These are phyloP conservation scores for Ganaspis sp. DNA, from an alignment of 1,140 invertebrate species.

Conservation along the genomic window DNA sequence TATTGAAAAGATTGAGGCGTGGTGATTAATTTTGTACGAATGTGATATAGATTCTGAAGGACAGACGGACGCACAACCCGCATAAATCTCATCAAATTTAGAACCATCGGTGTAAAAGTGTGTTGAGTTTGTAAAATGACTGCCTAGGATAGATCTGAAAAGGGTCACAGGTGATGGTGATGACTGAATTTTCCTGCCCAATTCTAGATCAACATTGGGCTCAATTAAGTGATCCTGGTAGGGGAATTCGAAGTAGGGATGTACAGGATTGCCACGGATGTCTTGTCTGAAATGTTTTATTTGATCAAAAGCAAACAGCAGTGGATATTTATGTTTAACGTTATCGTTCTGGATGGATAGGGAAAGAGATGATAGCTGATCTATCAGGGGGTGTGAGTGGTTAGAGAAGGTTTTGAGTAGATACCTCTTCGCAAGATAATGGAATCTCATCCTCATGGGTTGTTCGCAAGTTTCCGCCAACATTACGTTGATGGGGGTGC, in stretches of 20 bases:
- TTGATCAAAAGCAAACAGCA: not conserved
- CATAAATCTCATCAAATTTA: too few species aligned
- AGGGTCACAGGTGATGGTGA: too few species aligned
- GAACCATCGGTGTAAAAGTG: too few species aligned
- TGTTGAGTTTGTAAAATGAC: too few species aligned
- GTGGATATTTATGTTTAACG: not conserved
- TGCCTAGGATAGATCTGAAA: too few species aligned
- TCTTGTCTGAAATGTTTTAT: not conserved
- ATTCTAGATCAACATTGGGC: not conserved
- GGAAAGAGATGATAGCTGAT: not conserved
- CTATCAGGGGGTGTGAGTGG: not conserved
- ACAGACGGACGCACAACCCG: too few species aligned
- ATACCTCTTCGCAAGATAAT: not conserved
- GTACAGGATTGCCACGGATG: not conserved
- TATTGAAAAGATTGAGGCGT: not conserved
- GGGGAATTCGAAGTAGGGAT: too few species aligned
- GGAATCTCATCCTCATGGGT: not conserved
- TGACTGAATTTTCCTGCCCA: too few species aligned
- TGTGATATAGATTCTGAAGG: too few species aligned
- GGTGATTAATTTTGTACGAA: too few species aligned
- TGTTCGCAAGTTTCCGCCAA: constrained; percentile 34
- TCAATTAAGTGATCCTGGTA: not conserved
- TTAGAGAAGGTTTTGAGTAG: not conserved
- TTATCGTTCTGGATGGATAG: not conserved
- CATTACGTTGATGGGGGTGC: constrained; percentile 42